These are phyloP conservation scores for Salvelinus namaycush DNA, from an alignment of 2,113 vertebrate genomes.

Conservation along the genomic window DNA sequence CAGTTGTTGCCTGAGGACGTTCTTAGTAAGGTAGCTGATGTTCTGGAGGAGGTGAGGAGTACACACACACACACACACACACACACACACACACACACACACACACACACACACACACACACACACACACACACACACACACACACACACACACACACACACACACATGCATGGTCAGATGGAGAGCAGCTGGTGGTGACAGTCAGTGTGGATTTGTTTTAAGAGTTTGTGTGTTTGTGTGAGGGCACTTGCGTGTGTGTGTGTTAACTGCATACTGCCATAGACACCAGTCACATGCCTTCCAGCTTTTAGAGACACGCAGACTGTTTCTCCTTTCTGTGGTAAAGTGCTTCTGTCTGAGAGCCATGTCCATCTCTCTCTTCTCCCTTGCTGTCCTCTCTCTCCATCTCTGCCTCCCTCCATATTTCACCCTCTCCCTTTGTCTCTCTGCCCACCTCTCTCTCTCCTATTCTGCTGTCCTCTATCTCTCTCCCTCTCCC, in stretches of 20 bases:
- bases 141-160: background rate
- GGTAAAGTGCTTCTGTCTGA: background rate
- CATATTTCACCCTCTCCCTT: too few relatives aligned
- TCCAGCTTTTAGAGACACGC: background rate
- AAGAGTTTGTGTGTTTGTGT: background rate
- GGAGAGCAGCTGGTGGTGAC: background rate
- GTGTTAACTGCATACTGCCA: background rate
- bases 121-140: background rate
- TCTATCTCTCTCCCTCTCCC: too few relatives aligned
- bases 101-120: background rate
- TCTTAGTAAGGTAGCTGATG: conserved; percentile 74
- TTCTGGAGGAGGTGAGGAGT: conserved; percentile 70
- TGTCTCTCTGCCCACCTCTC: too few relatives aligned
- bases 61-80: background rate
- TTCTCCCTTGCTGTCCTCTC: background rate
- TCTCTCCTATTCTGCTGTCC: background rate
- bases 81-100: background rate
- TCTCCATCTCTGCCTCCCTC: background rate
- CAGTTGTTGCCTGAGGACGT: conserved; percentile 69
- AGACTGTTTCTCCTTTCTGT: background rate
- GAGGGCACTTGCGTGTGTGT: background rate
- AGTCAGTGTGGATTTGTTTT: background rate
- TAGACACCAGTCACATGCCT: background rate
- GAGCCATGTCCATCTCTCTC: background rate
- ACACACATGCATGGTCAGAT: background rate